Conservation (phyloP, 1,140 invertebrate genomes). For the Aphaenogaster ashmeadi region DNA sequence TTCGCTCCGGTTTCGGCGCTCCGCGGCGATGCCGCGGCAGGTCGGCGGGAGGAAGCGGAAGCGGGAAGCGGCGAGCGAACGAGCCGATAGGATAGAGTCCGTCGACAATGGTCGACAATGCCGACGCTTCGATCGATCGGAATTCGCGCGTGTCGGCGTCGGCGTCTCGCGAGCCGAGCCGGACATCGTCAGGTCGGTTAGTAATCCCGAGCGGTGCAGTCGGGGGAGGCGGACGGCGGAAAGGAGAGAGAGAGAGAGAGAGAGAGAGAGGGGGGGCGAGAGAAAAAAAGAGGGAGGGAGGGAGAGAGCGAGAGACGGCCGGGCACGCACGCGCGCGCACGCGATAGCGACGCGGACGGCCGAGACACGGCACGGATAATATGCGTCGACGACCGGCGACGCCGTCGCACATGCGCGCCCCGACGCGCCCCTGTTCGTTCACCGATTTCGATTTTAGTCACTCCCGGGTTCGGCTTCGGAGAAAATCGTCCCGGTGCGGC, state of each 20-base stretch:
- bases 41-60: not conserved
- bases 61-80: not conserved
- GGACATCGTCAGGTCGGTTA: constrained; percentile 84
- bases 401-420: constrained; percentile 84
- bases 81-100: not conserved
- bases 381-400: constrained; percentile 81
- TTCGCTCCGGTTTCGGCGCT: not conserved
- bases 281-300: not conserved
- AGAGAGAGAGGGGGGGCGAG: not conserved
- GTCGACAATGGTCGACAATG: constrained; percentile 23
- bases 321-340: constrained; percentile 67
- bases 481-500: constrained; percentile 82
- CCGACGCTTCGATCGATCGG: constrained; percentile 79
- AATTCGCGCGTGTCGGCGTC: constrained; percentile 70
- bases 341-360: constrained; percentile 71
- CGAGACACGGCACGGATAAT: constrained; percentile 68
- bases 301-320: not conserved
- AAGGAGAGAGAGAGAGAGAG: constrained; percentile 4
- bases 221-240: not conserved
- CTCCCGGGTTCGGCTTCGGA: constrained; percentile 85
- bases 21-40: not conserved
- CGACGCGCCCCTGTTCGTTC: constrained; percentile 81
- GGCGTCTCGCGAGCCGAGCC: constrained; percentile 41
- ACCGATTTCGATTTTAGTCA: constrained; percentile 87
- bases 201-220: constrained; percentile 67